Conservation (phyloP, 2,113 vertebrate species). For the Malaclemys terrapin region DNA sequence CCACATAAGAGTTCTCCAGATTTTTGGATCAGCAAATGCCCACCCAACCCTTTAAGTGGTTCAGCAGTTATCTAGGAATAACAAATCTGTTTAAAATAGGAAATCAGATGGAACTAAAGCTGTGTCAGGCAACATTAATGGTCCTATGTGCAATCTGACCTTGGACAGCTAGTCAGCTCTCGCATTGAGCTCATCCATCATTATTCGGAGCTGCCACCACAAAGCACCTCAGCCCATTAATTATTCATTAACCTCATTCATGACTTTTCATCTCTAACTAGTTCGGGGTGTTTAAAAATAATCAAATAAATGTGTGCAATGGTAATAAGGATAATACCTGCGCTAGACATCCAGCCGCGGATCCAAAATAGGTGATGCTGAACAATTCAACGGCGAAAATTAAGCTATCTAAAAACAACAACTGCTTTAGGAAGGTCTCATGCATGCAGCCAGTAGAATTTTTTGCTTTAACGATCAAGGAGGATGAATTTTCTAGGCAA, state of each 20-base stretch:
- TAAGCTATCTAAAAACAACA: background rate
- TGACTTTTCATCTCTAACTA: conserved; percentile 68
- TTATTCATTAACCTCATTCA: conserved; percentile 72
- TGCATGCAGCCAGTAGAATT: background rate
- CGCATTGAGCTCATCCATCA: conserved; percentile 72
- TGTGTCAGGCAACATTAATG: conserved; percentile 42
- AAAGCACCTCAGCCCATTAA: conserved; percentile 61
- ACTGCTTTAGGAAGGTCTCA: background rate
- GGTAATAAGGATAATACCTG: conserved; percentile 35
- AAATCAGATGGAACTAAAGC: conserved; percentile 52
- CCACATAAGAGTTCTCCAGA: background rate
- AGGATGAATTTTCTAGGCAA: background rate
- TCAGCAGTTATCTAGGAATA: conserved; percentile 35
- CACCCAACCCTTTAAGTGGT: background rate
- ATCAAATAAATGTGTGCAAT: conserved; percentile 43
- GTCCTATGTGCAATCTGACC: conserved; percentile 49
- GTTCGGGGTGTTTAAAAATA: conserved; percentile 63
- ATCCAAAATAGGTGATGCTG: background rate
- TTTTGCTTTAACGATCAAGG: background rate
- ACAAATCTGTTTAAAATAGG: conserved; percentile 58
- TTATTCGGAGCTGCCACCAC: conserved; percentile 55
- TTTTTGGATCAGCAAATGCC: conserved; percentile 19
- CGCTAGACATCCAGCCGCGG: conserved; percentile 1
- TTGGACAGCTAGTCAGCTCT: conserved; percentile 52
- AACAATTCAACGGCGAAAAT: background rate